These are phyloP conservation scores for Ficedula albicollis DNA, from an alignment of 2,797 vertebrate genomes.

Conservation along the genomic window DNA sequence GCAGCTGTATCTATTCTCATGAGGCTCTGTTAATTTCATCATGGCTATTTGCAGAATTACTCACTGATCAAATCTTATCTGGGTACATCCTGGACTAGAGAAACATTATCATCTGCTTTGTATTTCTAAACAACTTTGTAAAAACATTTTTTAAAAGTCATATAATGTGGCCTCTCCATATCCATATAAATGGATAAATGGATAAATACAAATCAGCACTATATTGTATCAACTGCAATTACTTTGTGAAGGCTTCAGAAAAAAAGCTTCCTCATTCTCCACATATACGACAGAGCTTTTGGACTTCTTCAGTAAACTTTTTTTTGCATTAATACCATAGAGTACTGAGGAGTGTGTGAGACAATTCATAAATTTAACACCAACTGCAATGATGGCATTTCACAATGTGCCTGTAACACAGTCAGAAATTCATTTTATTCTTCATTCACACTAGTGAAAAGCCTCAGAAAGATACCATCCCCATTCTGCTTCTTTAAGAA, in stretches of 20 bases:
- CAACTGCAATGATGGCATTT: not conserved
- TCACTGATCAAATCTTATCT: not conserved
- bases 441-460: not conserved
- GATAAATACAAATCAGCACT: not conserved
- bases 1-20: not conserved
- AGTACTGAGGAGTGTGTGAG: not conserved
- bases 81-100: not conserved
- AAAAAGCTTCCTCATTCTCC: not conserved
- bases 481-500: constrained; percentile 13
- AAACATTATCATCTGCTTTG: not conserved
- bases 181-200: not conserved
- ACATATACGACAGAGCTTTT: not conserved
- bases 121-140: not conserved
- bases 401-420: not conserved
- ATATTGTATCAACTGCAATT: not conserved
- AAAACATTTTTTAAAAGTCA: not conserved
- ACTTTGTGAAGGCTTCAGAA: not conserved
- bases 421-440: not conserved
- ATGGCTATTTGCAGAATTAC: not conserved
- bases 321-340: constrained; percentile 50
- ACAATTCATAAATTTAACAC: not conserved
- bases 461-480: not conserved
- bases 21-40: not conserved
- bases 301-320: not conserved
- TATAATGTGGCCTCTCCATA: not conserved